These are phyloP conservation scores for Brachyalestes nurse DNA, from an alignment of 2,797 vertebrate species.

Conservation along the genomic window DNA sequence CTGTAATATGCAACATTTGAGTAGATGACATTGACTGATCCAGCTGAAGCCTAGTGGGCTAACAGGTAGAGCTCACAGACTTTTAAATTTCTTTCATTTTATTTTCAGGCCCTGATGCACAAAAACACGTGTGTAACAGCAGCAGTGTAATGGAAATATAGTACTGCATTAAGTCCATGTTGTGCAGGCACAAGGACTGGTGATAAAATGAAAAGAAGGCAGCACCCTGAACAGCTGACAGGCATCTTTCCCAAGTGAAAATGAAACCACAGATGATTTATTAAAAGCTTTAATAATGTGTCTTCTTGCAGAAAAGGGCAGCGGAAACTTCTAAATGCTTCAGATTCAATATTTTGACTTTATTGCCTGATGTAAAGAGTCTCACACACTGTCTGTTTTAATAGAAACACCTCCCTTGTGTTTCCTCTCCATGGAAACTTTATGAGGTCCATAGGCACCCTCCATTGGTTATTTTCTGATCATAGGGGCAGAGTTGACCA, in stretches of 20 bases:
- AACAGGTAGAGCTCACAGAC: no score
- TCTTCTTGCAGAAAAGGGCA: slow-evolving; percentile 1
- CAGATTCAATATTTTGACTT: background rate
- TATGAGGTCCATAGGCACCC: background rate
- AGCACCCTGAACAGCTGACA: slow-evolving; percentile 3
- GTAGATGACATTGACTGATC: no score
- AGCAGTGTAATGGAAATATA: background rate
- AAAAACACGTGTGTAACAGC: no score
- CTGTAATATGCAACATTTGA: no score
- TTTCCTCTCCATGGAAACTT: background rate
- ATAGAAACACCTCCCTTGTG: background rate
- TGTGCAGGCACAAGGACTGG: background rate
- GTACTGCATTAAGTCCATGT: background rate
- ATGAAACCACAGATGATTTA: background rate
- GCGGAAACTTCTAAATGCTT: slow-evolving; percentile 12
- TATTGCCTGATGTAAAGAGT: background rate
- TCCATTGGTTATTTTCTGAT: background rate
- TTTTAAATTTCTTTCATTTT: no score
- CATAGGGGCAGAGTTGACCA: background rate
- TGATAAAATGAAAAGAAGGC: slow-evolving; percentile 7
- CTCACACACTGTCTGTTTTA: background rate
- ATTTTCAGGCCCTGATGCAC: no score
- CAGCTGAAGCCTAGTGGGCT: no score
- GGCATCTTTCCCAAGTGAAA: background rate
- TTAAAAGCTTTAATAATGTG: slow-evolving; percentile 1